These are phyloP conservation scores for Sepiola atlantica DNA, from an alignment of 2,888 invertebrate genomes.

Conservation along the genomic window DNA sequence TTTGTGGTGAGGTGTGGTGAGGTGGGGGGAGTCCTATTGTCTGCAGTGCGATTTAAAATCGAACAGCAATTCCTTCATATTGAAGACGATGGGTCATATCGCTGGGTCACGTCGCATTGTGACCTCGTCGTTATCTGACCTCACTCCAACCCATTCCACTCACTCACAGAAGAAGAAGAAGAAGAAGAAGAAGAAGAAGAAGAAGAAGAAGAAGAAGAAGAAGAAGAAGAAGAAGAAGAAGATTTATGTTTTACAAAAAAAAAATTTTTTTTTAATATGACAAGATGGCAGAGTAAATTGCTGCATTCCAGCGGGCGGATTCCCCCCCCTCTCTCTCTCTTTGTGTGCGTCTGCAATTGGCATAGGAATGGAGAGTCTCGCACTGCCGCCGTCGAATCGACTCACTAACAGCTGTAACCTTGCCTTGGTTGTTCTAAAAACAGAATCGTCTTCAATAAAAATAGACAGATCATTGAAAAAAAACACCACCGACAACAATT, in stretches of 20 bases:
- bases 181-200: no score
- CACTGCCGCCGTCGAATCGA: background rate
- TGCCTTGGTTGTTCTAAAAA: background rate
- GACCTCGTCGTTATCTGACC: background rate
- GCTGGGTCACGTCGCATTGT: background rate
- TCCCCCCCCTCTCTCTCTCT: background rate
- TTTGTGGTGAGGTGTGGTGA: no score
- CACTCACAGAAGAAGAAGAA: no score
- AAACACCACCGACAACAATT: background rate
- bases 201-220: no score
- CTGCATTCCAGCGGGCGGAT: background rate
- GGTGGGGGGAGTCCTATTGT: no score
- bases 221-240: no score
- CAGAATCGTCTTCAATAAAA: background rate
- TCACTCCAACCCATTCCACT: background rate
- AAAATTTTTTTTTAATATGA: no score
- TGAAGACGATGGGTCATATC: background rate
- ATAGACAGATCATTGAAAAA: background rate
- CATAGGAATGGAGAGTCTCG: background rate
- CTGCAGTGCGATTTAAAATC: no score
- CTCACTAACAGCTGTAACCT: background rate
- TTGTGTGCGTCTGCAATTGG: background rate
- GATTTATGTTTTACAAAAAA: no score
- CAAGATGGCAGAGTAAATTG: background rate
- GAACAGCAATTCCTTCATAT: no score